Conservation (phyloP, 1,140 invertebrate species). For the Lepidotrigona ventralis region DNA sequence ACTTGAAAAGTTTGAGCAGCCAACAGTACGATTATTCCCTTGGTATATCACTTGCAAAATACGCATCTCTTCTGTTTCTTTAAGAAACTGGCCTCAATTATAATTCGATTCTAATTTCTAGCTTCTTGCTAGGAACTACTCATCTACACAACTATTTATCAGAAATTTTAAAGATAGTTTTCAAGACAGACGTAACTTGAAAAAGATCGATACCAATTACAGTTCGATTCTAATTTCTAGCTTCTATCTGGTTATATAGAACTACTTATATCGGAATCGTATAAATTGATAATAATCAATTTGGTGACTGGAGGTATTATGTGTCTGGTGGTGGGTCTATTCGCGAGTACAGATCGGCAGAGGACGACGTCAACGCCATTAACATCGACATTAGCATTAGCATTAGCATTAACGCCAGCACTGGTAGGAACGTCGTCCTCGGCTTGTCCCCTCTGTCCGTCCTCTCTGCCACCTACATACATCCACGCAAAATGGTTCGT, state of each 20-base stretch:
- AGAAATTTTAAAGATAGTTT: too few relatives aligned
- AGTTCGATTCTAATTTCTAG: neutral
- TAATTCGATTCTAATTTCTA: too few relatives aligned
- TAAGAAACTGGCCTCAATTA: too few relatives aligned
- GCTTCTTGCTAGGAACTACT: too few relatives aligned
- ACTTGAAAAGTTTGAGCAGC: too few relatives aligned
- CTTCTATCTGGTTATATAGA: conserved; percentile 6
- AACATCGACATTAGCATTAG: conserved; percentile 70
- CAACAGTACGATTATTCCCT: too few relatives aligned
- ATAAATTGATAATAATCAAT: conserved; percentile 72
- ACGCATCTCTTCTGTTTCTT: too few relatives aligned
- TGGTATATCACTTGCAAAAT: too few relatives aligned
- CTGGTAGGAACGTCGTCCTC: conserved; percentile 60
- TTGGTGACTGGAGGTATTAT: conserved; percentile 45
- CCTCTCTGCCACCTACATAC: conserved; percentile 48
- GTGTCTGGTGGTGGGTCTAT: conserved; percentile 56
- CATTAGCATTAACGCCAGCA: conserved; percentile 72
- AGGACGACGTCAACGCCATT: conserved; percentile 65
- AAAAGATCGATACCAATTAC: neutral
- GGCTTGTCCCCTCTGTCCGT: conserved; percentile 20
- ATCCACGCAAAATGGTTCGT: conserved; percentile 33
- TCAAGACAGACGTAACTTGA: too few relatives aligned
- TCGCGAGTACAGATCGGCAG: conserved; percentile 56
- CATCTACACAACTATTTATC: too few relatives aligned
- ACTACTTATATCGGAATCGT: conserved; percentile 65